Conservation (phyloP, 2,113 vertebrate species). For the Coptodon bakossiorum region DNA sequence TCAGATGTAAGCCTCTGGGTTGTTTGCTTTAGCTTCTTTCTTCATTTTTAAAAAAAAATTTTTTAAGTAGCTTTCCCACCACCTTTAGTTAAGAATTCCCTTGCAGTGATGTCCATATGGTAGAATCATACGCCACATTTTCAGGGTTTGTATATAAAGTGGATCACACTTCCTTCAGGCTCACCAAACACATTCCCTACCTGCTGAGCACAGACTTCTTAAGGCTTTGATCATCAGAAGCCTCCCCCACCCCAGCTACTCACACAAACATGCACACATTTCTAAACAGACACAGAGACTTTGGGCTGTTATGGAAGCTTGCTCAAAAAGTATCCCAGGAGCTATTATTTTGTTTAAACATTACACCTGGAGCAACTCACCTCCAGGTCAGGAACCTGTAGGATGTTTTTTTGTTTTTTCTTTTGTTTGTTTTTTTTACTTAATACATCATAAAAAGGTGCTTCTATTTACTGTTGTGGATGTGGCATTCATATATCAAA, state of each 20-base stretch:
- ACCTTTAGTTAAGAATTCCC: not conserved
- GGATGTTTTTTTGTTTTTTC: not conserved
- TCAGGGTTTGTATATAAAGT: constrained; percentile 13
- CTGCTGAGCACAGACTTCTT: constrained; percentile 50
- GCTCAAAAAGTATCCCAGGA: not conserved
- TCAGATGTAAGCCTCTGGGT: constrained; percentile 2
- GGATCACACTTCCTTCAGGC: constrained; percentile 17
- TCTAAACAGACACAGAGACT: not conserved
- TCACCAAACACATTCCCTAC: constrained; percentile 26
- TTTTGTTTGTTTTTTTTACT: not conserved
- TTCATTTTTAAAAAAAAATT: not conserved
- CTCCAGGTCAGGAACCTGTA: not conserved
- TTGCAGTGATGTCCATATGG: constrained; percentile 31
- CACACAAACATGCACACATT: not conserved
- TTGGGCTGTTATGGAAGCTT: not conserved
- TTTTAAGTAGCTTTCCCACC: not conserved
- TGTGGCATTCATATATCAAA: not conserved
- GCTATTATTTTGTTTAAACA: constrained; percentile 9
- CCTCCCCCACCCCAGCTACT: not conserved
- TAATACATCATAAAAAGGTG: not conserved
- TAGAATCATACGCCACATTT: constrained; percentile 26
- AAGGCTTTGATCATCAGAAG: constrained; percentile 35
- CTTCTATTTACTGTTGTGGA: not conserved
- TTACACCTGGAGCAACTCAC: not conserved
- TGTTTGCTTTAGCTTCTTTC: constrained; percentile 33